Percentiles rank a stretch among this genome's conserved stretches.
These are phyloP conservation scores for Corythaixoides concolor DNA, from an alignment of 2,113 vertebrate species.

Conservation along the genomic window DNA sequence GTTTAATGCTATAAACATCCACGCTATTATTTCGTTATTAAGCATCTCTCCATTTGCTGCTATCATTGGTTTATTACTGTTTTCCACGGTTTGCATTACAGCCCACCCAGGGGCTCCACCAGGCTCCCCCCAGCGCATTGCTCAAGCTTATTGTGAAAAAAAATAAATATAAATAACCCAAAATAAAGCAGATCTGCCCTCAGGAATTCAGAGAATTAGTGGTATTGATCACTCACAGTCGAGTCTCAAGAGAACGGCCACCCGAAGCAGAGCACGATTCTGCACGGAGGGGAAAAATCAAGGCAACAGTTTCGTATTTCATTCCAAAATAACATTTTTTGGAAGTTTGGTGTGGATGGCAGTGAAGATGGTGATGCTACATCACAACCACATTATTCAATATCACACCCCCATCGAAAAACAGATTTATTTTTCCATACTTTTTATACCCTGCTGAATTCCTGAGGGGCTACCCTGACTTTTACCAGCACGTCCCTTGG, in stretches of 20 bases:
- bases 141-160: not conserved
- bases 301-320: too few relatives aligned
- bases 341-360: not conserved
- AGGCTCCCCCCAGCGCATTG: fast-evolving
- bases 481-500: fast-evolving
- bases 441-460: not conserved
- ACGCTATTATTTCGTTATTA: not conserved
- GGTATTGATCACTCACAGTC: too few relatives aligned
- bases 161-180: not conserved
- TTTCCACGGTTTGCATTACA: not conserved
- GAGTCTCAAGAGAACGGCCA: too few relatives aligned
- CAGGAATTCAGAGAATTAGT: too few relatives aligned
- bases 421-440: fast-evolving
- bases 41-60: not conserved
- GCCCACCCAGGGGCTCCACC: not conserved
- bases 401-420: not conserved
- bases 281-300: too few relatives aligned
- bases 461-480: not conserved
- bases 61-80: not conserved
- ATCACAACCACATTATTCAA: not conserved
- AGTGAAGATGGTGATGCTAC: not conserved
- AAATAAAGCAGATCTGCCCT: not conserved
- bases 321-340: not conserved
- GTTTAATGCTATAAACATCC: not conserved
- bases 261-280: too few relatives aligned